Evolutionary conservation across 2,888 invertebrate species (phyloP).

Genomic region (Eledona agricola): DNA sequence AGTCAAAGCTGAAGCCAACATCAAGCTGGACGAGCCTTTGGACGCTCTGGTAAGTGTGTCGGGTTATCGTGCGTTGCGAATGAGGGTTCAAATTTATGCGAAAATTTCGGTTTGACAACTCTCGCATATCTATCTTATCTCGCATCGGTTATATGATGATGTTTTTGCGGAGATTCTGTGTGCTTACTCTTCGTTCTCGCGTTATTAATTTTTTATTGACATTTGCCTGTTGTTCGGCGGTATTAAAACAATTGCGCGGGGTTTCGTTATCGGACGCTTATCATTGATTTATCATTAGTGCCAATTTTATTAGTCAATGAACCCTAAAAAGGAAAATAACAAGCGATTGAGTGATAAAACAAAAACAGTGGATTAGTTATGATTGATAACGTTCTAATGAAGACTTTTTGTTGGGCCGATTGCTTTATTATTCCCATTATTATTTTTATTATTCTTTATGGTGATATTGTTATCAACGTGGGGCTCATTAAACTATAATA

Average conservation of each 20-base stretch:
- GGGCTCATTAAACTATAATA: too few species aligned
- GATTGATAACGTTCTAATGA: too few species aligned
- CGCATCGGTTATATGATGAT: slow-evolving; percentile 2
- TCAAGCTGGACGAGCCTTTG: slow-evolving; percentile 68
- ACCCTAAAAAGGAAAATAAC: too few species aligned
- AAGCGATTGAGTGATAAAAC: too few species aligned
- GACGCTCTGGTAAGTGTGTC: slow-evolving; percentile 72
- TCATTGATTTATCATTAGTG: not conserved
- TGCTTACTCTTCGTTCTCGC: slow-evolving; percentile 1
- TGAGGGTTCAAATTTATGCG: slow-evolving; percentile 2
- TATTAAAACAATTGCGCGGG: not conserved
- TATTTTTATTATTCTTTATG: too few species aligned
- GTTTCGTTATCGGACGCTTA: not conserved
- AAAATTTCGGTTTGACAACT: slow-evolving; percentile 5
- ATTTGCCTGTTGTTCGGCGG: not conserved
- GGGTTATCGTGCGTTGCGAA: slow-evolving; percentile 24
- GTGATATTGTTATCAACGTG: too few species aligned
- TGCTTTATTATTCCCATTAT: too few species aligned
- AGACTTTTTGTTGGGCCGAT: too few species aligned
- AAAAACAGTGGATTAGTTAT: too few species aligned
- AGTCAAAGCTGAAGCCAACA: slow-evolving; percentile 71
- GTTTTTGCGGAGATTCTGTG: slow-evolving; percentile 3
- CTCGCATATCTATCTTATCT: slow-evolving; percentile 12
- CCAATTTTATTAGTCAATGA: too few species aligned
- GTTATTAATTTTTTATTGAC: slow-evolving; percentile 20